These are phyloP conservation scores for Homarus americanus DNA, from an alignment of 1,140 invertebrate genomes.

Conservation along the genomic window DNA sequence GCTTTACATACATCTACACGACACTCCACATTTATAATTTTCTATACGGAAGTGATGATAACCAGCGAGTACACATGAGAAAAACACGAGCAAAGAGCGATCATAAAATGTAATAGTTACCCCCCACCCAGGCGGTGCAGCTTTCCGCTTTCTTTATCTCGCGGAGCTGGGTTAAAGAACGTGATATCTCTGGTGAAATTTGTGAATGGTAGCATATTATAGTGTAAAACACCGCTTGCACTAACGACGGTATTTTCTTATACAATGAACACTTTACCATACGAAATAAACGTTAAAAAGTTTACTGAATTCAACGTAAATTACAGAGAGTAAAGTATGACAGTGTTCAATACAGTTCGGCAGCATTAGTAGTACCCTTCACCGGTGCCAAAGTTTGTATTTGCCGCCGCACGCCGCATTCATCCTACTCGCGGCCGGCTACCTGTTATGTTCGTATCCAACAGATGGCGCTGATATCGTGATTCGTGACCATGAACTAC, in stretches of 20 bases:
- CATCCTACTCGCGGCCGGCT: conserved; percentile 13
- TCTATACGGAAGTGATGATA: no score
- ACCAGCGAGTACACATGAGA: no score
- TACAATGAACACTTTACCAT: no score
- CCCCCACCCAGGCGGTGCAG: not conserved
- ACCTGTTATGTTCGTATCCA: not conserved
- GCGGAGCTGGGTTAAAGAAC: not conserved
- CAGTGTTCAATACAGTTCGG: no score
- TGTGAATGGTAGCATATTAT: not conserved
- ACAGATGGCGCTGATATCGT: not conserved
- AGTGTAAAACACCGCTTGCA: not conserved
- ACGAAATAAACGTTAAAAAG: no score
- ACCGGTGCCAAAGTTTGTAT: not conserved
- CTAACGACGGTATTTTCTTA: no score
- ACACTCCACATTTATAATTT: no score
- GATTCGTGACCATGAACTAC: not conserved
- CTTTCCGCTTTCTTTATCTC: not conserved
- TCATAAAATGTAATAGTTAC: not conserved
- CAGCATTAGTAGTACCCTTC: not conserved
- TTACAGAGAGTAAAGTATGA: no score
- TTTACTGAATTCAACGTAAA: no score
- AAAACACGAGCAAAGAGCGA: not conserved
- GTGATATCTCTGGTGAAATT: not conserved
- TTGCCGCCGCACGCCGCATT: not conserved
- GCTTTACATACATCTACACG: no score